Conservation (phyloP, 2,797 vertebrate genomes). For the Sphenodon punctatus region DNA sequence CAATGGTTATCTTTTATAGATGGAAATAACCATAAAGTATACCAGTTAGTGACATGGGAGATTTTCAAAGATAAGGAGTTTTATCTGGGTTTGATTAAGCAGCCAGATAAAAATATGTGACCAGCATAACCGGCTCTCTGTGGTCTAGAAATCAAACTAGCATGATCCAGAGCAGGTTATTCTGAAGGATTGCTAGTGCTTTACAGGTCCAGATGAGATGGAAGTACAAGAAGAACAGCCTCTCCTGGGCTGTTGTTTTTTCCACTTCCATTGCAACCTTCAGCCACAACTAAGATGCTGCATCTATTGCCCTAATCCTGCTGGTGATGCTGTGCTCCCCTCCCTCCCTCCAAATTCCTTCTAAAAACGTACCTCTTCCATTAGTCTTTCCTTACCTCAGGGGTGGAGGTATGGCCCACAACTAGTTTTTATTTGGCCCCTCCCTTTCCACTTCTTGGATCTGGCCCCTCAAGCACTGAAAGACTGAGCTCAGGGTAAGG, state of each 20-base stretch:
- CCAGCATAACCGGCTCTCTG: neutral
- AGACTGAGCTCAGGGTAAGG: no score
- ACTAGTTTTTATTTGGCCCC: no score
- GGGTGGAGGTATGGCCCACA: no score
- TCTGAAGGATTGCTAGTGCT: neutral
- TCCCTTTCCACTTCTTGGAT: no score
- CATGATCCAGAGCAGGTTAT: neutral
- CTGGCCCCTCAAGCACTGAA: no score
- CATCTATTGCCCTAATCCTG: no score
- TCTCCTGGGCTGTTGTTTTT: neutral
- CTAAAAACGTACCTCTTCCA: no score
- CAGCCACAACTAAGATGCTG: neutral
- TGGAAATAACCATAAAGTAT: neutral
- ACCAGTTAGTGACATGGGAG: neutral
- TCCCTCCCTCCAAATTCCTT: no score
- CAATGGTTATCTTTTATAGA: neutral
- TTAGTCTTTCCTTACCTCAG: no score
- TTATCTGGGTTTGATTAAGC: neutral
- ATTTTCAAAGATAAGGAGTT: neutral
- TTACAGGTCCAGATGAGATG: neutral
- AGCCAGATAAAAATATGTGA: neutral
- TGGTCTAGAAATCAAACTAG: neutral
- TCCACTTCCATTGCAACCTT: neutral
- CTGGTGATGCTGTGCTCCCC: no score
- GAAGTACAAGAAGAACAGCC: neutral